Conservation (phyloP, 2,888 invertebrate genomes). For the Cephonodes hylas region DNA sequence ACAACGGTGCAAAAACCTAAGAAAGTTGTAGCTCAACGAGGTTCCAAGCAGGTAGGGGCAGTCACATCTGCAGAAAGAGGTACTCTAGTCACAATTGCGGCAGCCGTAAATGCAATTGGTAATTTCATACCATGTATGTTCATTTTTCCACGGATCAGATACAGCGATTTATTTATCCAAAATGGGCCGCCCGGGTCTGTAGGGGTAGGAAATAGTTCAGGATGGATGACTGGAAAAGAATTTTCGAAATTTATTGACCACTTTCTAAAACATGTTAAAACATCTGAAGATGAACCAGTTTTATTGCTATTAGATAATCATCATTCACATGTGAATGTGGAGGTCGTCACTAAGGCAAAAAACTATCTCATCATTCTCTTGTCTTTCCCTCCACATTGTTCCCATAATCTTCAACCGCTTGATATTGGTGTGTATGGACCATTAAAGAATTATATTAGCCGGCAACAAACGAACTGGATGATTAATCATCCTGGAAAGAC, state of each 20-base stretch:
- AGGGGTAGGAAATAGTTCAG: background rate
- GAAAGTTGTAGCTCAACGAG: background rate
- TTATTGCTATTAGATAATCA: background rate
- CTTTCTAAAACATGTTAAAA: background rate
- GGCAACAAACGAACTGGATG: too few relatives aligned
- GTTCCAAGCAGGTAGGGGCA: background rate
- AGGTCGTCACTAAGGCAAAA: too few relatives aligned
- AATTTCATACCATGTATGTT: background rate
- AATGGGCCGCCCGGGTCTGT: background rate
- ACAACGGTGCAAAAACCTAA: background rate
- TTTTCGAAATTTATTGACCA: background rate
- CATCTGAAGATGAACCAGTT: background rate
- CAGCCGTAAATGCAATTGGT: background rate
- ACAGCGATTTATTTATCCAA: background rate
- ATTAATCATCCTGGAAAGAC: too few relatives aligned
- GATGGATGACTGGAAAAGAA: background rate
- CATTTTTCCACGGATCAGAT: background rate
- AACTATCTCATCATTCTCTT: too few relatives aligned
- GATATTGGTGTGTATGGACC: too few relatives aligned
- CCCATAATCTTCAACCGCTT: too few relatives aligned
- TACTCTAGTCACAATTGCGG: background rate
- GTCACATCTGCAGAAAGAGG: background rate
- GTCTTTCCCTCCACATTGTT: too few relatives aligned
- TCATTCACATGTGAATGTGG: background rate
- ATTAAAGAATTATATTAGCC: too few relatives aligned